These are phyloP conservation scores for Apotomis turbidana DNA, from an alignment of 2,888 invertebrate genomes.

Conservation along the genomic window DNA sequence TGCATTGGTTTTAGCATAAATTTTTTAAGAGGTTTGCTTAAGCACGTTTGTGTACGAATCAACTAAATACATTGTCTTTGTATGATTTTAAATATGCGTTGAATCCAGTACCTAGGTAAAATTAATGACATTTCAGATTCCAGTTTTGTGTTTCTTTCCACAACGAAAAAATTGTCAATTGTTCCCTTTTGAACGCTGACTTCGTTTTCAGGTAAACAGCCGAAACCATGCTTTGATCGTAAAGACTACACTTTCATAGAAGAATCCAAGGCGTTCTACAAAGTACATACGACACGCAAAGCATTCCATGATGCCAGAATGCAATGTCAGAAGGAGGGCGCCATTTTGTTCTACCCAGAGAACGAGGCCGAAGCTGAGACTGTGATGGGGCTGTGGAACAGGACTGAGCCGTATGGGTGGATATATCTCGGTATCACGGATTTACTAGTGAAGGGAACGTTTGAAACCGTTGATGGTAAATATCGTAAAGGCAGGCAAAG, in stretches of 20 bases:
- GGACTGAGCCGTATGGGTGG: conserved; percentile 48
- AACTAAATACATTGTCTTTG: too few relatives aligned
- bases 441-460: conserved; percentile 58
- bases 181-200: too few relatives aligned
- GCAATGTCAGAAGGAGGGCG: conserved; percentile 46
- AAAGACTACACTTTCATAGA: conserved; percentile 47
- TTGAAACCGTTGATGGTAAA: conserved; percentile 60
- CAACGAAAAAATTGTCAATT: too few relatives aligned
- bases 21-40: too few relatives aligned
- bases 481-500: not conserved
- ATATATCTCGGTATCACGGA: conserved; percentile 62
- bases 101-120: too few relatives aligned
- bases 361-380: conserved; percentile 43
- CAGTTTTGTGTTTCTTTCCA: too few relatives aligned
- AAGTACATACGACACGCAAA: conserved; percentile 45
- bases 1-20: too few relatives aligned
- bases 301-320: conserved; percentile 46
- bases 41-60: too few relatives aligned
- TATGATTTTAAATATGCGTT: too few relatives aligned
- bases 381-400: conserved; percentile 40
- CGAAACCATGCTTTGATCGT: conserved; percentile 41
- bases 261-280: conserved; percentile 45
- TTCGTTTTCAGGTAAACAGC: conserved; percentile 56
- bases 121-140: too few relatives aligned
- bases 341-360: conserved; percentile 46